Evolutionary conservation across 2,888 invertebrate genomes (phyloP).

Genomic region (Cyrtodaria siliqua): DNA sequence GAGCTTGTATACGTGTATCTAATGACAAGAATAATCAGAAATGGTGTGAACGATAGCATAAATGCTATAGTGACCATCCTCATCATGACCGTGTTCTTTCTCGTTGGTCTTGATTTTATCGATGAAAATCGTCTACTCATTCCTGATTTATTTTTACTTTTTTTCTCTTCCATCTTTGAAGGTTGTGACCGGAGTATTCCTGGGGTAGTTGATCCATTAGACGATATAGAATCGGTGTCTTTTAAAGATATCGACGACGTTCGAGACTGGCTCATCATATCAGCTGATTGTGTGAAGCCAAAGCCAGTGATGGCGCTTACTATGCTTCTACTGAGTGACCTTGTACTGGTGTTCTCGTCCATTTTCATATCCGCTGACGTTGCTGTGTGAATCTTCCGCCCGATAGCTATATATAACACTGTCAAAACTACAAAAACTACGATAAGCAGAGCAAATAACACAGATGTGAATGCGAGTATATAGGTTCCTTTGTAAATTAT

Average conservation of each 20-base stretch:
- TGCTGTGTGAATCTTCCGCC: conserved; percentile 53
- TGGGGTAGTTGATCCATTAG: no score
- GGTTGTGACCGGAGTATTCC: no score
- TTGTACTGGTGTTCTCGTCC: conserved; percentile 4
- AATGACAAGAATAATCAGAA: conserved; percentile 47
- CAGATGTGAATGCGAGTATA: conserved; percentile 40
- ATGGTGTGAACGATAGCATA: conserved; percentile 60
- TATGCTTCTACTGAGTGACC: conserved; percentile 41
- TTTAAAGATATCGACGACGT: no score
- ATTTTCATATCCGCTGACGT: conserved; percentile 39
- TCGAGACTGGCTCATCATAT: no score
- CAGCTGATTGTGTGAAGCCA: no score
- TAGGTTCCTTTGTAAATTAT: conserved; percentile 37
- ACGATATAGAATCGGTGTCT: no score
- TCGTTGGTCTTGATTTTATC: conserved; percentile 4
- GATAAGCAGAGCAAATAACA: conserved; percentile 47
- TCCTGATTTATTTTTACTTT: not conserved
- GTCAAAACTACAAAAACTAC: conserved; percentile 37
- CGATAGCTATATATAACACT: conserved; percentile 54
- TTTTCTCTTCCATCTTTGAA: no score
- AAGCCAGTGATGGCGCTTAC: conserved; percentile 52
- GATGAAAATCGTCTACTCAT: conserved; percentile 14
- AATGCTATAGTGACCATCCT: conserved; percentile 62
- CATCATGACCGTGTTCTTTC: conserved; percentile 59
- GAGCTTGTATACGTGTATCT: conserved; percentile 34